A percentile compares a stretch with the other conserved stretches of the same genome.
Conservation (phyloP, 2,113 vertebrate genomes). For the Cricetomys ansorgei region DNA sequence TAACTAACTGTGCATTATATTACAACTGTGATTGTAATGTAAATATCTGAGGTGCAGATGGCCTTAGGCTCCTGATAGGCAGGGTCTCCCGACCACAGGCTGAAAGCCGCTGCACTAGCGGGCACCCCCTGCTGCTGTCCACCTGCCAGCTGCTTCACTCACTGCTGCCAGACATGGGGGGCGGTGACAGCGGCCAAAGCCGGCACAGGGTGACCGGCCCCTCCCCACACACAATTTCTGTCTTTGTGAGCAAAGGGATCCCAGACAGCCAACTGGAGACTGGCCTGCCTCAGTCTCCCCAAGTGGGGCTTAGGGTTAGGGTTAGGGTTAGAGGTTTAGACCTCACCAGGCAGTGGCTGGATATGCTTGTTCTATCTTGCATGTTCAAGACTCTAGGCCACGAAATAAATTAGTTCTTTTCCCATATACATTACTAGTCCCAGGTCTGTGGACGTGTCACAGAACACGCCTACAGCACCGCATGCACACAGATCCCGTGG, state of each 20-base stretch:
- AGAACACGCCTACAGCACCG: neutral
- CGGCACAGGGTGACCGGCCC: neutral
- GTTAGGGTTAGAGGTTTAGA: too few species aligned
- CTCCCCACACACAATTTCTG: neutral
- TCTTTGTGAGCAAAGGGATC: neutral
- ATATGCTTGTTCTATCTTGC: neutral
- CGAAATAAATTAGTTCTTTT: neutral
- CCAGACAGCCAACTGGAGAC: neutral
- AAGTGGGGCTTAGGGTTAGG: neutral
- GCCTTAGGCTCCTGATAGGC: too few species aligned
- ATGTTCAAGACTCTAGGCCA: neutral
- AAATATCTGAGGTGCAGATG: too few species aligned
- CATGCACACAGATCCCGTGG: fast-evolving
- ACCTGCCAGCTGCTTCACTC: neutral
- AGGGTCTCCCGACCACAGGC: too few species aligned
- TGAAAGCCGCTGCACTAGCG: too few species aligned
- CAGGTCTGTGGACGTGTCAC: neutral
- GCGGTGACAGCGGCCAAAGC: neutral
- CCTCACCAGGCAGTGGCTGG: neutral
- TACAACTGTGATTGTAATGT: too few species aligned
- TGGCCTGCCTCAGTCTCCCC: neutral
- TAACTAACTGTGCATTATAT: too few species aligned
- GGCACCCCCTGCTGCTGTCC: neutral
- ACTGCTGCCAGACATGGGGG: neutral
- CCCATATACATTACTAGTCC: too few species aligned